Percentiles rank a stretch among this genome's conserved stretches.
phyloP scores from a whole-genome alignment of 2,888 invertebrate genomes.

The Drosophila ustulata region DNA sequence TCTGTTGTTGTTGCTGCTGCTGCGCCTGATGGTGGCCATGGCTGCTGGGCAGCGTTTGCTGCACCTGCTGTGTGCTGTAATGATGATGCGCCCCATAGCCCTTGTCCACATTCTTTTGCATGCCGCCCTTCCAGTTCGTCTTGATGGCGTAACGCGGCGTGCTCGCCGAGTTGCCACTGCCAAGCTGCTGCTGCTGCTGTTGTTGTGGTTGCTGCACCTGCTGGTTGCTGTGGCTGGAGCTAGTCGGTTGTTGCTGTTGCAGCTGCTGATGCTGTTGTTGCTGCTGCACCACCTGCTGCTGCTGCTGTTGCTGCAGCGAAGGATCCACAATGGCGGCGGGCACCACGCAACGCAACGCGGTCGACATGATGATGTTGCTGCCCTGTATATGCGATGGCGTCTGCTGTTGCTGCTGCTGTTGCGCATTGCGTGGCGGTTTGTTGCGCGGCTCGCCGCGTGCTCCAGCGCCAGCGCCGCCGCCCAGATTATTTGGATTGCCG shows the following conservation, averaged over 20 bases:
- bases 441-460: constrained; percentile 79
- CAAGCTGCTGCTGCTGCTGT: constrained; percentile 50
- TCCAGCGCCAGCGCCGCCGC: constrained; percentile 63
- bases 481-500: constrained; percentile 76
- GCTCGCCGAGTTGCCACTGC: constrained; percentile 39
- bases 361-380: constrained; percentile 66
- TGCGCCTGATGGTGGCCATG: constrained; percentile 72
- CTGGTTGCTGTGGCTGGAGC: constrained; percentile 69
- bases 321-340: constrained; percentile 78
- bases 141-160: constrained; percentile 76
- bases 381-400: constrained; percentile 65
- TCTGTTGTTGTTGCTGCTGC: constrained; percentile 60
- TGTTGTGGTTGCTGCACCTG: constrained; percentile 56
- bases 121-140: constrained; percentile 77
- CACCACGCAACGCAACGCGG: constrained; percentile 68
- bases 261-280: constrained; percentile 67
- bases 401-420: constrained; percentile 43
- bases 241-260: constrained; percentile 67
- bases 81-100: constrained; percentile 81
- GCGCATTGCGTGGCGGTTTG: constrained; percentile 80
- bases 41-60: constrained; percentile 66
- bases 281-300: constrained; percentile 42
- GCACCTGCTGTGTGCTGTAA: constrained; percentile 74
- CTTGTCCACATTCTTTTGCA: constrained; percentile 80
- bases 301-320: constrained; percentile 71